Evolutionary conservation across 1,140 invertebrate species (phyloP), one percentile per base, ranked within the genome.

Genomic region (Maniola jurtina): DNA sequence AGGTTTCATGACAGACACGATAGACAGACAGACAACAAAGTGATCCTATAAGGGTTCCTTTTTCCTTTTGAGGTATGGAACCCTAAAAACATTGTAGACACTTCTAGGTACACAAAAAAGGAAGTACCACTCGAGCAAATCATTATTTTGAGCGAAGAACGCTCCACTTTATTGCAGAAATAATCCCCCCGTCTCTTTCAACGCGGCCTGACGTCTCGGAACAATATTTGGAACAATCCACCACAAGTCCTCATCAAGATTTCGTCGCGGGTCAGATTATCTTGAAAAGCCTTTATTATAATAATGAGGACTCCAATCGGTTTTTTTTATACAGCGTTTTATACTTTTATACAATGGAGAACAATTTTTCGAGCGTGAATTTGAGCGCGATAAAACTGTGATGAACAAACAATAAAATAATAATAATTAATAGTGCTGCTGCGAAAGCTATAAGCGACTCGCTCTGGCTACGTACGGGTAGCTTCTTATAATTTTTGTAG

Each of bases 241-340:
- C 48, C 14, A 52, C 48, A 52, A 52, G 15, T 52, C 48, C 48
- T 52, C 48, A 52, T 52, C 48, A 52, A 52, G 48, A 16, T 52
- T 52, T 52, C 48, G 48, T 52, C 16, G 48, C 48, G 48, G 48
- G 48, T 52, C 48, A 52, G 48, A 52, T 52, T 52, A 52, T 52
- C 14, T 52, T 52, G 48, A 52, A 48, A 52, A 52, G 48, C 48
- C 48, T 52, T 52, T 52, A 52, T 52, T 52, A 13, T 16, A 52
- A 52, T 52, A 52, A 52, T 52, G 48, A 52, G 48, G 48, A 25
- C 48, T 52, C 16, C 0, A 52, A 52, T 45, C 48, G 8, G 48
- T 52, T 52, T 25, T 52, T n/a, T 6, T 25, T 52, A 7, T 25
- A 52, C 15, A 7, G 48, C 48, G 48, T 6, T 25, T 25, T 52